Evolutionary conservation across 35 echinoderm and acorn worm species (phyloP).

Genomic region (Stichopus chloronotus): DNA sequence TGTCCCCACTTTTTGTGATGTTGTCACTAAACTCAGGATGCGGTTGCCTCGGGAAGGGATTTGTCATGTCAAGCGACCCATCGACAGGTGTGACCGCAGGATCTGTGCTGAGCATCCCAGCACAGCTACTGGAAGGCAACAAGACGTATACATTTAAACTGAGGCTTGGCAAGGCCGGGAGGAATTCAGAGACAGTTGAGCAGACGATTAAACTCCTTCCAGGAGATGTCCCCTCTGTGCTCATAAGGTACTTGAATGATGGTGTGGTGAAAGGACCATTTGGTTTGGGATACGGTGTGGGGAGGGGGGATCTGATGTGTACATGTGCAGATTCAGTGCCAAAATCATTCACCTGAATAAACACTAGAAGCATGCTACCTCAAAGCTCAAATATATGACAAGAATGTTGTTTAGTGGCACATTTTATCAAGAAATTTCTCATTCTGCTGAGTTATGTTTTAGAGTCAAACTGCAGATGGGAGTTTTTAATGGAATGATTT

Average conservation of each 20-base stretch:
- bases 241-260: constrained; percentile 60
- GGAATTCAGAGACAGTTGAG: constrained; percentile 17
- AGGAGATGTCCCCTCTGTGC: constrained; percentile 68
- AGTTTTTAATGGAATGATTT: no score
- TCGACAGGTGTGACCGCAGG: neutral
- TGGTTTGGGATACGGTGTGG: neutral
- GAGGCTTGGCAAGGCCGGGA: constrained; percentile 58
- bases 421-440: no score
- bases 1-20: neutral
- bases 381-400: no score
- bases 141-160: constrained; percentile 71
- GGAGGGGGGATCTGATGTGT: no score
- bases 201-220: constrained; percentile 68
- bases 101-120: constrained; percentile 56
- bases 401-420: no score
- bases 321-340: no score
- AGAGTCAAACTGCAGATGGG: no score
- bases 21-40: constrained; percentile 15
- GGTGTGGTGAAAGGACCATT: neutral
- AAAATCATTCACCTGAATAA: no score
- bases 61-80: constrained; percentile 32
- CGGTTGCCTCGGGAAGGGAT: constrained; percentile 74
- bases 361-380: no score
- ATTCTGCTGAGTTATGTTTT: no score
- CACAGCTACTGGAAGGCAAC: constrained; percentile 70